Evolutionary conservation across 2,888 invertebrate species (phyloP).

Genomic region (Morpho deidamia): DNA sequence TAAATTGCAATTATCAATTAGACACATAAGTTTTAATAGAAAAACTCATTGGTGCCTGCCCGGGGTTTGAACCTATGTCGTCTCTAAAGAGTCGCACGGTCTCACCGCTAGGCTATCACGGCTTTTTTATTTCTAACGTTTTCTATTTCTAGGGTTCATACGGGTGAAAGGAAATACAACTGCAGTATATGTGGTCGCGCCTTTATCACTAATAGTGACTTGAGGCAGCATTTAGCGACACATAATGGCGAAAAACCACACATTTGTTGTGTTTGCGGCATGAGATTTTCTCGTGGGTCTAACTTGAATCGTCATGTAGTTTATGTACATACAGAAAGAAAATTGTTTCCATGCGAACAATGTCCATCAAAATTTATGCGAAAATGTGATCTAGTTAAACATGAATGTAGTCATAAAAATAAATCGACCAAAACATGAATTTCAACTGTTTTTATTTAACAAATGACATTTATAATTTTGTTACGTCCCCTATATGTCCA

Average conservation of each 20-base stretch:
- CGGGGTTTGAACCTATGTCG: too few species aligned
- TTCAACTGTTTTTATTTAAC: not conserved
- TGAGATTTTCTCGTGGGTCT: constrained; percentile 54
- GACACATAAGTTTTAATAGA: too few species aligned
- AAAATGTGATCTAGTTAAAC: constrained; percentile 43
- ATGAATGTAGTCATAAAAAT: constrained; percentile 35
- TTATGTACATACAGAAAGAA: constrained; percentile 40
- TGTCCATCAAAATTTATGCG: constrained; percentile 43
- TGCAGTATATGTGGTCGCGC: constrained; percentile 58
- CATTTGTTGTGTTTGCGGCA: constrained; percentile 59
- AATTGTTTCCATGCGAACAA: constrained; percentile 35
- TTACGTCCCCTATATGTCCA: too few species aligned
- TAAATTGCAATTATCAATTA: too few species aligned
- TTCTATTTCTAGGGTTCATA: constrained; percentile 55
- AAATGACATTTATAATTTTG: too few species aligned
- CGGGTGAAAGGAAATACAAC: constrained; percentile 68
- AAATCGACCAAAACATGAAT: not conserved
- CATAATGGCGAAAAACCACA: constrained; percentile 61
- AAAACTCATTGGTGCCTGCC: too few species aligned
- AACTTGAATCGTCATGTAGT: constrained; percentile 64
- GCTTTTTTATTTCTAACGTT: not conserved
- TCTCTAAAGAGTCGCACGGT: too few species aligned
- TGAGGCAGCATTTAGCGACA: constrained; percentile 60
- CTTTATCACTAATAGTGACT: constrained; percentile 64
- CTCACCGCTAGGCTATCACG: too few species aligned